Percentiles rank a stretch among this genome's conserved stretches.
Conservation (phyloP, 2,797 vertebrate genomes). For the Silurus lanzhouensis region DNA sequence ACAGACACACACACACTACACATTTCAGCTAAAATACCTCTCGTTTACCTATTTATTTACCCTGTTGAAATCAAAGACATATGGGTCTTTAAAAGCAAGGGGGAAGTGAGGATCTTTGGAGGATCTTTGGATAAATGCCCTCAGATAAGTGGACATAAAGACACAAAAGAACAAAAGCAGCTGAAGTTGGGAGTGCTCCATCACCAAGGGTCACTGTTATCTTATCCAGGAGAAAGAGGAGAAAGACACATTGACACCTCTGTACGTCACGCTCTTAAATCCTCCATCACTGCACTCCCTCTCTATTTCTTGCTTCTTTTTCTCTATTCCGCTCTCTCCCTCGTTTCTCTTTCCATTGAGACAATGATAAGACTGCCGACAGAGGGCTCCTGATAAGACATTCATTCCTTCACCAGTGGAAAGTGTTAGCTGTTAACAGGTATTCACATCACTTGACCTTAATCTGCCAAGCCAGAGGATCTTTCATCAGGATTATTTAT, state of each 20-base stretch:
- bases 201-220: conserved; percentile 61
- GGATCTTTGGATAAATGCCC: conserved; percentile 62
- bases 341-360: conserved; percentile 49
- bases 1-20: not conserved
- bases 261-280: conserved; percentile 58
- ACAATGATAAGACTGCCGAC: conserved; percentile 57
- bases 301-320: conserved; percentile 34
- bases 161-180: conserved; percentile 61
- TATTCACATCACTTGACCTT: conserved; percentile 61
- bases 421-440: conserved; percentile 60
- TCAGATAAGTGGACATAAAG: conserved; percentile 64
- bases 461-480: conserved; percentile 46
- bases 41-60: conserved; percentile 62
- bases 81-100: conserved; percentile 58
- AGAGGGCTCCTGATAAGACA: conserved; percentile 57
- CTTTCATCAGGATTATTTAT: conserved; percentile 59
- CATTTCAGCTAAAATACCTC: conserved; percentile 43
- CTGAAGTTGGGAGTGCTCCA: conserved; percentile 58
- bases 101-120: conserved; percentile 54
- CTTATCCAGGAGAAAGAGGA: conserved; percentile 58
- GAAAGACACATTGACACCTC: conserved; percentile 60
- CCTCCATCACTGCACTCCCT: conserved; percentile 52
- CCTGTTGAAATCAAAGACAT: conserved; percentile 60
- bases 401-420: conserved; percentile 54
- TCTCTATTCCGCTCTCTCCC: conserved; percentile 18